Conservation (phyloP, 2,888 invertebrate species). For the Prionchulus punctatus region DNA sequence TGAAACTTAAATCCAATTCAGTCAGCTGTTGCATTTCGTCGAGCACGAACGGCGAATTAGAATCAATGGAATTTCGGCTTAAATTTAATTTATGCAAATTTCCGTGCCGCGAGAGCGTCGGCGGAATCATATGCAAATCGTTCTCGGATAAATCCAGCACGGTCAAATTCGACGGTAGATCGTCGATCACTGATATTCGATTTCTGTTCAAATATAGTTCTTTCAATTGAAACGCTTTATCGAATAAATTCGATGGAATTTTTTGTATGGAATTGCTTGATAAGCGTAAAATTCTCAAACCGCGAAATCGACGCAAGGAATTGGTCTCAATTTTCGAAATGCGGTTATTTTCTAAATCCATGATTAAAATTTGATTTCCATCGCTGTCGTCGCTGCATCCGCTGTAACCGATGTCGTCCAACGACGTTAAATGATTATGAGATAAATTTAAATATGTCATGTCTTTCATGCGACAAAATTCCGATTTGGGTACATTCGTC, state of each 20-base stretch:
- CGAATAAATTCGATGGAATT: neutral
- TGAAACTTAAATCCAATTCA: constrained; percentile 34
- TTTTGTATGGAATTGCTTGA: constrained; percentile 41
- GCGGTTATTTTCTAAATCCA: constrained; percentile 10
- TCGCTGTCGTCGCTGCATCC: neutral
- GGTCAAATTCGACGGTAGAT: constrained; percentile 14
- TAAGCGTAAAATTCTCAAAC: constrained; percentile 50
- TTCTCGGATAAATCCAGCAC: constrained; percentile 21
- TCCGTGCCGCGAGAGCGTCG: neutral
- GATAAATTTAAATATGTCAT: constrained; percentile 12
- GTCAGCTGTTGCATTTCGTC: constrained; percentile 64
- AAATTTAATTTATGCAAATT: neutral
- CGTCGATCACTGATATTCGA: neutral
- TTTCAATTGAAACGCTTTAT: neutral
- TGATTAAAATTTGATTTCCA: constrained; percentile 5
- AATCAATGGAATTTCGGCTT: constrained; percentile 58
- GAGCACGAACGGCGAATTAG: constrained; percentile 65
- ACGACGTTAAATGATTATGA: constrained; percentile 2
- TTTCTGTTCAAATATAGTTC: constrained; percentile 2
- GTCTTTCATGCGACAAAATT: constrained; percentile 9
- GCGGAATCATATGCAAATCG: constrained; percentile 1
- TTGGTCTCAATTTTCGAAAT: neutral
- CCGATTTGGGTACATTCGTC: constrained; percentile 5
- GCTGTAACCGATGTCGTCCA: constrained; percentile 5
- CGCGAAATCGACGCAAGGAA: neutral